Percentiles rank a stretch among this genome's conserved stretches.
Evolutionary conservation across 1,140 invertebrate species (phyloP).

Genomic region (Orussus abietinus): DNA sequence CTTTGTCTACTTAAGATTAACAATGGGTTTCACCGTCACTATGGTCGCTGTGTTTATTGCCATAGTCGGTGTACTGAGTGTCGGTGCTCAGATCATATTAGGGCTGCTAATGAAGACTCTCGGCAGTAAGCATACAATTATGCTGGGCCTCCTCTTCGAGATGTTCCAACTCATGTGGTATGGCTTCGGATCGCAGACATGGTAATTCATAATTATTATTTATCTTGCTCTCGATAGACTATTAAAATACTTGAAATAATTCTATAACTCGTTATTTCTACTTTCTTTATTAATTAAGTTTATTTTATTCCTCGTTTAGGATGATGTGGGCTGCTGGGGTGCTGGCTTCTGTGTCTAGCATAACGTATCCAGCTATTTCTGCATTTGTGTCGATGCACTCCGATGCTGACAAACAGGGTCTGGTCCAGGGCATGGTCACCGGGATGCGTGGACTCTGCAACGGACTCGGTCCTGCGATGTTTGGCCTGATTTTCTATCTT

Average conservation of each 20-base stretch:
- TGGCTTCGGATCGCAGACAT: slow-evolving; percentile 83
- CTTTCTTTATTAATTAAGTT: slow-evolving; percentile 9
- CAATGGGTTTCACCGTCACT: slow-evolving; percentile 92
- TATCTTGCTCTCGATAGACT: slow-evolving; percentile 6
- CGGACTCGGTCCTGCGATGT: slow-evolving; percentile 79
- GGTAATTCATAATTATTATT: slow-evolving; percentile 54
- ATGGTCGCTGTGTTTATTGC: slow-evolving; percentile 98
- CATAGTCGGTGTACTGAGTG: slow-evolving; percentile 92
- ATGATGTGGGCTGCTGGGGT: slow-evolving; percentile 99
- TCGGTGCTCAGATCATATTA: slow-evolving; percentile 89
- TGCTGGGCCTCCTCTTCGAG: slow-evolving; percentile 93
- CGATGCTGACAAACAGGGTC: slow-evolving; percentile 93
- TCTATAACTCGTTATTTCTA: neutral
- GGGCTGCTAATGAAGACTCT: slow-evolving; percentile 87
- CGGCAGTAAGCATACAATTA: slow-evolving; percentile 95
- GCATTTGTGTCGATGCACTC: slow-evolving; percentile 97
- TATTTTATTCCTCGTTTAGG: slow-evolving; percentile 61
- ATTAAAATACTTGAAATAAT: slow-evolving; percentile 9
- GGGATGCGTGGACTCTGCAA: slow-evolving; percentile 89
- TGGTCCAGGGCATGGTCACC: slow-evolving; percentile 98
- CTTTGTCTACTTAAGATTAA: slow-evolving; percentile 97
- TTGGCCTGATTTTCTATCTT: slow-evolving; percentile 97
- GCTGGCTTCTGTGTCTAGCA: slow-evolving; percentile 88
- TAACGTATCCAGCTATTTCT: slow-evolving; percentile 99
- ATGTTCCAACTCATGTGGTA: slow-evolving; percentile 97